phyloP scores from a whole-genome alignment of 2,888 invertebrate genomes.

The Erebia epiphron region DNA sequence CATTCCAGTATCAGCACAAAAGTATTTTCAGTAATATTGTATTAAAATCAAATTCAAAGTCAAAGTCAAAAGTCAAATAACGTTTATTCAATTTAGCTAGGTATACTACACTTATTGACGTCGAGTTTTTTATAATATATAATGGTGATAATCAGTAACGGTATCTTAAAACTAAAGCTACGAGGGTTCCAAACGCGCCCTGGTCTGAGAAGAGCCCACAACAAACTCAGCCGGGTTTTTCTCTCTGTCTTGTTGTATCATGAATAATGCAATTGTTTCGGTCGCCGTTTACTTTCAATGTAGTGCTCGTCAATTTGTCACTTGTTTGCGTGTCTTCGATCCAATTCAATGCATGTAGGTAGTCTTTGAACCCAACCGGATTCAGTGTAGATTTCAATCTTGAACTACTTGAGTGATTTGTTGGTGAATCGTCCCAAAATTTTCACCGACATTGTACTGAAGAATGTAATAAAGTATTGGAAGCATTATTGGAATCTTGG shows the following conservation, averaged over 20 bases:
- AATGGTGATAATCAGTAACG: no score
- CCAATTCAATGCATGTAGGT: conserved; percentile 26
- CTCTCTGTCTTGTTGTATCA: conserved; percentile 40
- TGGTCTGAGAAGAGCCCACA: no score
- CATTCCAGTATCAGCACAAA: background rate
- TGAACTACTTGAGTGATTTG: conserved; percentile 16
- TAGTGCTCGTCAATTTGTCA: conserved; percentile 53
- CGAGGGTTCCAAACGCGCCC: no score
- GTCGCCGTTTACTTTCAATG: conserved; percentile 54
- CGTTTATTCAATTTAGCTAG: no score
- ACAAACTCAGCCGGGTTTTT: no score
- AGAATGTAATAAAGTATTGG: background rate
- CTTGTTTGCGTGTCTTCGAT: conserved; percentile 51
- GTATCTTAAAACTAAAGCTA: no score
- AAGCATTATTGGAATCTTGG: no score
- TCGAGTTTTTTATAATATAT: no score
- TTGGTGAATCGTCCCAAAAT: background rate
- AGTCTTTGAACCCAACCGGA: conserved; percentile 40
- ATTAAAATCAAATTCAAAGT: no score
- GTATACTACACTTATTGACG: no score
- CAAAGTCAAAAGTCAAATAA: no score
- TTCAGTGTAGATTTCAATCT: conserved; percentile 34
- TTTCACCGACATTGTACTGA: background rate
- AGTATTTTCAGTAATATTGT: no score
- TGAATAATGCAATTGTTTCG: conserved; percentile 56